Conservation (phyloP, 2,113 vertebrate genomes). For the Narcine bancroftii region DNA sequence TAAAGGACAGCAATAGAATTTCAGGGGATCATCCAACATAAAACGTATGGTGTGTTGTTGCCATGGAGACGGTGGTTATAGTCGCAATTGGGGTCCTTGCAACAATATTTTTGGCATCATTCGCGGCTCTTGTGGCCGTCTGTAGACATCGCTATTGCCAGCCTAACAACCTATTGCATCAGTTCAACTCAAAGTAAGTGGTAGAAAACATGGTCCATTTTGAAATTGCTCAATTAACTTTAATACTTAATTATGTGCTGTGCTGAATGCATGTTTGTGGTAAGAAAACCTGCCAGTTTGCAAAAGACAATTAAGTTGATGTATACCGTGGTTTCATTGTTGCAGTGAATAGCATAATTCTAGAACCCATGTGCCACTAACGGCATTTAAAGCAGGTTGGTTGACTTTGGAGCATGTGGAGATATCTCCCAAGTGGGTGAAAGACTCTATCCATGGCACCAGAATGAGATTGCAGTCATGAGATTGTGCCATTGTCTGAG, state of each 20-base stretch:
- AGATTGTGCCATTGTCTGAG: neutral
- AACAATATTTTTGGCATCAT: conserved; percentile 90
- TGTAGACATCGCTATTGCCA: conserved; percentile 89
- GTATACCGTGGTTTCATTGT: neutral
- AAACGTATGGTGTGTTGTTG: neutral
- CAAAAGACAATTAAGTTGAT: neutral
- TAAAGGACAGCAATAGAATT: neutral
- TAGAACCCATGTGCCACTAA: neutral
- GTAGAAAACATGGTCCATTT: neutral
- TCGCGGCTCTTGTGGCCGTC: conserved; percentile 82
- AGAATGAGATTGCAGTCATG: neutral
- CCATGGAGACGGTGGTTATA: conserved; percentile 94
- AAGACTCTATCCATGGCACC: neutral
- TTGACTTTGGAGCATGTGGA: neutral
- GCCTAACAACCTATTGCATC: conserved; percentile 70
- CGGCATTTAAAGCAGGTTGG: neutral
- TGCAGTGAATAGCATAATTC: neutral
- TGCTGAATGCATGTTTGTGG: neutral
- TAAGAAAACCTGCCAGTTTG: neutral
- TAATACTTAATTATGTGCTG: neutral
- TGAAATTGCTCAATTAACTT: neutral
- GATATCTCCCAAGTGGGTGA: neutral
- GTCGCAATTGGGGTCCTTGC: conserved; percentile 89
- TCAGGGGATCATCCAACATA: neutral
- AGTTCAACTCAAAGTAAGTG: conserved; percentile 84